A percentile compares a stretch with the other conserved stretches of the same genome.
phyloP scores from a whole-genome alignment of 1,140 invertebrate genomes.

The Drosophila arawakana region DNA sequence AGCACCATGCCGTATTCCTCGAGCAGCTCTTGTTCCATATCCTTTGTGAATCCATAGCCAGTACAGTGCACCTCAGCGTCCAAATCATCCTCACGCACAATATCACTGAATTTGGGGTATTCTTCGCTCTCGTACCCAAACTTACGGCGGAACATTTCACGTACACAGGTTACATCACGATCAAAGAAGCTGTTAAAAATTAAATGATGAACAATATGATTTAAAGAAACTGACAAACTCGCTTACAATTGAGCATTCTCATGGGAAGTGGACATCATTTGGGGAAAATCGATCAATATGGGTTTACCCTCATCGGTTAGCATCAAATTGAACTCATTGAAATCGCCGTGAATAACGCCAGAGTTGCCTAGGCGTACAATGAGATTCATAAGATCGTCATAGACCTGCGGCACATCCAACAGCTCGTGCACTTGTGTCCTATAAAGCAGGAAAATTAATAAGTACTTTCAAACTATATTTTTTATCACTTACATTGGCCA shows the following conservation, averaged over 20 bases:
- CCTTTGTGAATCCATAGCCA: conserved; percentile 94
- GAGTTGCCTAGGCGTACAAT: conserved; percentile 95
- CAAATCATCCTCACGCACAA: conserved; percentile 92
- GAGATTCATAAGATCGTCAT: conserved; percentile 98
- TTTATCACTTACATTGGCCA: conserved; percentile 88
- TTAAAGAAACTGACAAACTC: not conserved
- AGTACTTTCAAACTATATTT: not conserved
- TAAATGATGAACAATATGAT: not conserved
- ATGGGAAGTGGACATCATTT: conserved; percentile 98
- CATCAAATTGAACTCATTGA: conserved; percentile 99
- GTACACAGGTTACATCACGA: conserved; percentile 96
- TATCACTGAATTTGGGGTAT: conserved; percentile 93
- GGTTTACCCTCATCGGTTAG: conserved; percentile 92
- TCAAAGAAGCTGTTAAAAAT: conserved; percentile 92
- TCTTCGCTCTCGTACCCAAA: conserved; percentile 96
- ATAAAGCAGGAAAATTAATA: not conserved
- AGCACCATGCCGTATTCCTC: conserved; percentile 83
- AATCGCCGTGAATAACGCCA: conserved; percentile 99
- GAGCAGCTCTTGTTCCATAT: conserved; percentile 91
- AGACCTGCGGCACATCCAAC: conserved; percentile 91
- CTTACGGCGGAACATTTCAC: conserved; percentile 95
- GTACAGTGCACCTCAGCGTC: conserved; percentile 96
- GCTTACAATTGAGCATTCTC: conserved; percentile 94
- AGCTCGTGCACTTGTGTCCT: conserved; percentile 94
- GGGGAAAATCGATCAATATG: conserved; percentile 98